A percentile compares a stretch with the other conserved stretches of the same genome.
phyloP scores from a whole-genome alignment of 2,797 vertebrate species.

The Aulostomus chinensis region DNA sequence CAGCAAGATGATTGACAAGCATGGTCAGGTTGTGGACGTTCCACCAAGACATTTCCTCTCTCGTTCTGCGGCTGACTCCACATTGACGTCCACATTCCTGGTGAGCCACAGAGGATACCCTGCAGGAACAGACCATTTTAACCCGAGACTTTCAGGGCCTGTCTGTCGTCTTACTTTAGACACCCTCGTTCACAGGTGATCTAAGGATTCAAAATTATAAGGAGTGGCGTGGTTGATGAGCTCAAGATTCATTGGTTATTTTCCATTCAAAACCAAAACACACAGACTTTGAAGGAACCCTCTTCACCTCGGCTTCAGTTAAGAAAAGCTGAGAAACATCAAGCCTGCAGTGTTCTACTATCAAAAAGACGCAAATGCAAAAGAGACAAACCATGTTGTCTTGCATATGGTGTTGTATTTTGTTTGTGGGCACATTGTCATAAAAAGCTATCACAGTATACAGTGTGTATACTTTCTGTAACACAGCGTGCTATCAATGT shows the following conservation, averaged over 20 bases:
- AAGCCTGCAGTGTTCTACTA: slow-evolving; percentile 39
- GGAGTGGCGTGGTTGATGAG: slow-evolving; percentile 20
- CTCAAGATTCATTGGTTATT: slow-evolving; percentile 25
- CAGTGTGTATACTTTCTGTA: slow-evolving; percentile 46
- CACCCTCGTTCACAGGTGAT: slow-evolving; percentile 45
- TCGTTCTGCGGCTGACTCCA: slow-evolving; percentile 26
- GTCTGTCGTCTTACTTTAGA: slow-evolving; percentile 37
- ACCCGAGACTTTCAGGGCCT: slow-evolving; percentile 49
- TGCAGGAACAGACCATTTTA: slow-evolving; percentile 47
- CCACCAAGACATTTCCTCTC: slow-evolving; percentile 46
- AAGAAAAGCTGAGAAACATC: slow-evolving; percentile 26
- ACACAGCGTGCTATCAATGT: slow-evolving; percentile 51
- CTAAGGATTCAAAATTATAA: slow-evolving; percentile 36
- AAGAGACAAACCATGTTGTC: slow-evolving; percentile 39
- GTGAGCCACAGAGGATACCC: slow-evolving; percentile 29
- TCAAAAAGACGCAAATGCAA: slow-evolving; percentile 40
- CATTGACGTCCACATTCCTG: slow-evolving; percentile 9
- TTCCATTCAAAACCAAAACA: slow-evolving; percentile 25
- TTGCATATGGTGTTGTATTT: slow-evolving; percentile 55
- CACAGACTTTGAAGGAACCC: slow-evolving; percentile 53
- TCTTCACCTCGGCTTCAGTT: slow-evolving; percentile 32
- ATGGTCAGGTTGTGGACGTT: slow-evolving; percentile 46
- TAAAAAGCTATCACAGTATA: slow-evolving; percentile 56
- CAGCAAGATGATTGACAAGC: slow-evolving; percentile 52
- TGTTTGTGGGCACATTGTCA: slow-evolving; percentile 65